Percentiles rank a stretch among this genome's conserved stretches.
These are phyloP conservation scores for Vandiemenella viatica DNA, from an alignment of 2,888 invertebrate species.

Conservation along the genomic window DNA sequence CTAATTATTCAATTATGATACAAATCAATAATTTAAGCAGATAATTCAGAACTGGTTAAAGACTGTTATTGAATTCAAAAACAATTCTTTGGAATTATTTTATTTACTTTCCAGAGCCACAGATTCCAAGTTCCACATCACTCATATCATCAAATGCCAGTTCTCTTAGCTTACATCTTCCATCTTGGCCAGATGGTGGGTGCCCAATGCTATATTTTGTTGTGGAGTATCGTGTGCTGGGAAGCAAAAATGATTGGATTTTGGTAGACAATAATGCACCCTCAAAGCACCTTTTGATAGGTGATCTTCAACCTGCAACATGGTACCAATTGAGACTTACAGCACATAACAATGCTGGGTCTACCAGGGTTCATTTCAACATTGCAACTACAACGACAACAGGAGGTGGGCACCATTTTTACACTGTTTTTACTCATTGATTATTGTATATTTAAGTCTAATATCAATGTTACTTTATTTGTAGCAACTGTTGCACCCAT, in stretches of 20 bases:
- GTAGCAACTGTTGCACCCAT: slow-evolving; percentile 6
- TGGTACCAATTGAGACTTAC: slow-evolving; percentile 56
- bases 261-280: slow-evolving; percentile 35
- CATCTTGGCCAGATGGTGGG: slow-evolving; percentile 73
- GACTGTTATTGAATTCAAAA: no score
- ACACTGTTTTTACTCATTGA: not conserved
- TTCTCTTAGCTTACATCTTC: slow-evolving; percentile 59
- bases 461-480: not conserved
- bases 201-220: slow-evolving; percentile 67
- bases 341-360: slow-evolving; percentile 59
- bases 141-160: slow-evolving; percentile 66
- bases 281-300: slow-evolving; percentile 37
- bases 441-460: no score
- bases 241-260: slow-evolving; percentile 32
- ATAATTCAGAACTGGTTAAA: no score
- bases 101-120: no score
- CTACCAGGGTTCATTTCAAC: slow-evolving; percentile 47
- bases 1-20: no score
- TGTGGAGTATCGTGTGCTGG: slow-evolving; percentile 43
- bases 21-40: no score
- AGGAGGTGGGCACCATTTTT: slow-evolving; percentile 38
- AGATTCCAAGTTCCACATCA: slow-evolving; percentile 55
- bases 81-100: no score
- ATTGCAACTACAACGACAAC: slow-evolving; percentile 55
- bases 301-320: slow-evolving; percentile 46